phyloP scores from a whole-genome alignment of 2,888 invertebrate genomes.

The Caenorhabditis sp. region DNA sequence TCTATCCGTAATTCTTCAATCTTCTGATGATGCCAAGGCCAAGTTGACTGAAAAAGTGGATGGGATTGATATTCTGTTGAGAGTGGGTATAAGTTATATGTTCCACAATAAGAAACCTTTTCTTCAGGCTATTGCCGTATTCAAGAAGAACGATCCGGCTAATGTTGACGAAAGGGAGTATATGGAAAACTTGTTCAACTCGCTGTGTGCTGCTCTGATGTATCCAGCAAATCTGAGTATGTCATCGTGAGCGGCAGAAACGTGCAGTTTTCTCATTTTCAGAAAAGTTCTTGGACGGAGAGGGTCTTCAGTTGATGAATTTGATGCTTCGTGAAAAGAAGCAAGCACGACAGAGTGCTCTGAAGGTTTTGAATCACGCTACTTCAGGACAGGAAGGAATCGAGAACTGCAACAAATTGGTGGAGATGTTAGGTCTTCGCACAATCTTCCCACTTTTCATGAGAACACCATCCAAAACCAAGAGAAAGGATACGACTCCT shows the following conservation, averaged over 20 bases:
- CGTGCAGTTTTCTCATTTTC: slow-evolving; percentile 27
- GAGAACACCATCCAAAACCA: slow-evolving; percentile 94
- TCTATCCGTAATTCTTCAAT: slow-evolving; percentile 94
- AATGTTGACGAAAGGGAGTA: slow-evolving; percentile 93
- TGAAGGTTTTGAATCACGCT: slow-evolving; percentile 95
- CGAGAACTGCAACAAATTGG: slow-evolving; percentile 95
- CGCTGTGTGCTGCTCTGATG: slow-evolving; percentile 95
- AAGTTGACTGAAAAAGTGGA: slow-evolving; percentile 86
- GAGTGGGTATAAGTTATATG: slow-evolving; percentile 90
- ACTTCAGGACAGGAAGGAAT: slow-evolving; percentile 94
- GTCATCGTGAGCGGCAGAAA: not conserved
- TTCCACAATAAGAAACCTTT: not conserved
- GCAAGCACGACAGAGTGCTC: slow-evolving; percentile 94
- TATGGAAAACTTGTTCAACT: slow-evolving; percentile 99
- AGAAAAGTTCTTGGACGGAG: slow-evolving; percentile 92
- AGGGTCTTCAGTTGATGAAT: slow-evolving; percentile 99
- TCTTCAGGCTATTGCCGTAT: slow-evolving; percentile 78
- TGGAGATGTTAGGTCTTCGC: slow-evolving; percentile 94
- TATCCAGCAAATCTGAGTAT: slow-evolving; percentile 89
- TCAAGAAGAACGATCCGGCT: slow-evolving; percentile 81
- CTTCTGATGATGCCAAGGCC: slow-evolving; percentile 87
- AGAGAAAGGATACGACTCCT: slow-evolving; percentile 86
- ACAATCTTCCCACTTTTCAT: slow-evolving; percentile 98
- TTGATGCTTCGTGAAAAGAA: slow-evolving; percentile 98
- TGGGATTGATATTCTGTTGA: slow-evolving; percentile 95